A percentile compares a stretch with the other conserved stretches of the same genome.
phyloP scores from a whole-genome alignment of 2,888 invertebrate species.

The Chrysotoxum bicinctum region DNA sequence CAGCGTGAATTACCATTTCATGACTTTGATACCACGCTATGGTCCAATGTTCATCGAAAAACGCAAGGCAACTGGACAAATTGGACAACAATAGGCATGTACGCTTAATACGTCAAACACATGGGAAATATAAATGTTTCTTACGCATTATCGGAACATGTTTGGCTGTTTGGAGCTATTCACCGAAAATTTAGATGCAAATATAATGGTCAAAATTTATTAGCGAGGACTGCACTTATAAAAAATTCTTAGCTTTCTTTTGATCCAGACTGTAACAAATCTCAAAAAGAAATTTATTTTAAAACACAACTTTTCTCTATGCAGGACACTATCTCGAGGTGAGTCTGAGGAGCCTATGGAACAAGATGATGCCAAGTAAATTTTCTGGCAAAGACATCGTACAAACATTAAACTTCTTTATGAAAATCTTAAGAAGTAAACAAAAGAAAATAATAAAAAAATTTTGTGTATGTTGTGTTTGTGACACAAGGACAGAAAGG shows the following conservation, averaged over 20 bases:
- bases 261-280: not conserved
- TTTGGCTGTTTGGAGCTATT: no score
- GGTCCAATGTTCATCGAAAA: no score
- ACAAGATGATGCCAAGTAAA: constrained; percentile 90
- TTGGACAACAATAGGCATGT: no score
- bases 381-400: constrained; percentile 19
- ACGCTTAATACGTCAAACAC: no score
- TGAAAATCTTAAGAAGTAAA: constrained; percentile 25
- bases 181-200: no score
- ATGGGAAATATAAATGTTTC: no score
- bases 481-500: not conserved
- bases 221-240: no score
- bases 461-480: constrained; percentile 42
- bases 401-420: constrained; percentile 24
- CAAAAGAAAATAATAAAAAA: not conserved
- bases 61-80: no score
- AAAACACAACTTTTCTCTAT: not conserved
- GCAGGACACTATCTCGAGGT: constrained; percentile 87
- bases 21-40: no score
- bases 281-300: not conserved
- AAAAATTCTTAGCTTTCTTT: not conserved
- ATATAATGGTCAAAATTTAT: no score
- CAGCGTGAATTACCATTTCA: no score
- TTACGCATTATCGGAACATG: no score
- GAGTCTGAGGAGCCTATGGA: constrained; percentile 92